These are phyloP conservation scores for Morpho deidamia DNA, from an alignment of 2,888 invertebrate genomes.

Conservation along the genomic window DNA sequence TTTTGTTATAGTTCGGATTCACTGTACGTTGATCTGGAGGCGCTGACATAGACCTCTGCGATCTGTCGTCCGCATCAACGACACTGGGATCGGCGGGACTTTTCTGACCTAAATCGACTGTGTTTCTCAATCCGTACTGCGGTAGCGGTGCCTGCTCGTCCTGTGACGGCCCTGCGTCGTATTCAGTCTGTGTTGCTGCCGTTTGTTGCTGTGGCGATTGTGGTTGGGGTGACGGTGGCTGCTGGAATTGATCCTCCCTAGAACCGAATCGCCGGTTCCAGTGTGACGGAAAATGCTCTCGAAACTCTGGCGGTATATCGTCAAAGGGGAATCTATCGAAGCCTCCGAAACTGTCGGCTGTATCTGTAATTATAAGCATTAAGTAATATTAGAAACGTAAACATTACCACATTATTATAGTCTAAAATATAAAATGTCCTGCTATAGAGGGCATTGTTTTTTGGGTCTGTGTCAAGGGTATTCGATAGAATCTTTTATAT, in stretches of 20 bases:
- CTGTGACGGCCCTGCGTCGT: constrained; percentile 40
- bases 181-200: constrained; percentile 65
- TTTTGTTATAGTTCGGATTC: constrained; percentile 41
- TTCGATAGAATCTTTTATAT: no score
- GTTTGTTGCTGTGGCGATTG: constrained; percentile 46
- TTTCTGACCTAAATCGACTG: constrained; percentile 87
- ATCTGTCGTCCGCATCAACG: constrained; percentile 78
- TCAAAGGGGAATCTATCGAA: constrained; percentile 76
- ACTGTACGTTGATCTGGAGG: constrained; percentile 80
- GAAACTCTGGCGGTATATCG: constrained; percentile 71
- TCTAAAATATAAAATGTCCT: not conserved
- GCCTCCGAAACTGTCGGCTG: constrained; percentile 64
- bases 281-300: constrained; percentile 67
- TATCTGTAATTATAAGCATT: constrained; percentile 63
- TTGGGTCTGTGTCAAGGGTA: no score
- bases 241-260: constrained; percentile 47
- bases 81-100: constrained; percentile 72
- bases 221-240: constrained; percentile 36
- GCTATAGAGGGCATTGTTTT: no score
- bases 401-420: not conserved
- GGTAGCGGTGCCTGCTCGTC: constrained; percentile 59
- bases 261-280: constrained; percentile 61
- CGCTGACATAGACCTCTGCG: constrained; percentile 87
- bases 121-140: constrained; percentile 86
- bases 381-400: constrained; percentile 25